These are phyloP conservation scores for Meganola albula DNA, from an alignment of 2,888 invertebrate species.

Conservation along the genomic window DNA sequence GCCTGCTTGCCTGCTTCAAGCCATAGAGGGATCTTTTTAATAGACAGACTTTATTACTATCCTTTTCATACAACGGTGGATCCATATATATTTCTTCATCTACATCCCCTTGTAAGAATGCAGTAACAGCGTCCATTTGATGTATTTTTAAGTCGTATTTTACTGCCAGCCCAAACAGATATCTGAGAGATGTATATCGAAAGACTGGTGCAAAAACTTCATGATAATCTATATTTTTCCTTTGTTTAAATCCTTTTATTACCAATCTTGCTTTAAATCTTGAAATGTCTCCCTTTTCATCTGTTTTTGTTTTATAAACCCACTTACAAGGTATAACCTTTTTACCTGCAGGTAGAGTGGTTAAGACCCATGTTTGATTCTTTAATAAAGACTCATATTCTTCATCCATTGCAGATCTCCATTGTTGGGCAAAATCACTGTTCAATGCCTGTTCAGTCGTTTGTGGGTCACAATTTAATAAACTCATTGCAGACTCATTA, in stretches of 20 bases:
- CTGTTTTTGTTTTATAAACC: constrained; percentile 3
- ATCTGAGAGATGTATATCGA: constrained; percentile 6
- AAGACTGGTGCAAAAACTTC: constrained; percentile 6
- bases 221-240: constrained; percentile 5
- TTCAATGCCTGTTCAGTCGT: neutral
- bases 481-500: neutral
- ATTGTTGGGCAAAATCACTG: neutral
- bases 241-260: constrained; percentile 10
- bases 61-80: constrained; percentile 6
- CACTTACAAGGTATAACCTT: constrained; percentile 2
- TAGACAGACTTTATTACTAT: constrained; percentile 8
- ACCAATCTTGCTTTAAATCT: constrained; percentile 11
- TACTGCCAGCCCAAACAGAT: constrained; percentile 8
- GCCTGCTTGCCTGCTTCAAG: constrained; percentile 10
- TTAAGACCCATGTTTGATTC: constrained; percentile 5
- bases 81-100: constrained; percentile 13
- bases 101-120: constrained; percentile 12
- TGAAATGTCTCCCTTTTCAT: constrained; percentile 1
- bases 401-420: constrained; percentile 6
- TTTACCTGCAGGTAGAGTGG: constrained; percentile 1
- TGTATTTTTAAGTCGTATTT: constrained; percentile 9
- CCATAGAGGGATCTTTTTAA: constrained; percentile 12
- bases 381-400: constrained; percentile 2
- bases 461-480: neutral
- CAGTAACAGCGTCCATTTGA: constrained; percentile 11